phyloP scores from a whole-genome alignment of 2,113 vertebrate species.

The Engraulis encrasicolus region DNA sequence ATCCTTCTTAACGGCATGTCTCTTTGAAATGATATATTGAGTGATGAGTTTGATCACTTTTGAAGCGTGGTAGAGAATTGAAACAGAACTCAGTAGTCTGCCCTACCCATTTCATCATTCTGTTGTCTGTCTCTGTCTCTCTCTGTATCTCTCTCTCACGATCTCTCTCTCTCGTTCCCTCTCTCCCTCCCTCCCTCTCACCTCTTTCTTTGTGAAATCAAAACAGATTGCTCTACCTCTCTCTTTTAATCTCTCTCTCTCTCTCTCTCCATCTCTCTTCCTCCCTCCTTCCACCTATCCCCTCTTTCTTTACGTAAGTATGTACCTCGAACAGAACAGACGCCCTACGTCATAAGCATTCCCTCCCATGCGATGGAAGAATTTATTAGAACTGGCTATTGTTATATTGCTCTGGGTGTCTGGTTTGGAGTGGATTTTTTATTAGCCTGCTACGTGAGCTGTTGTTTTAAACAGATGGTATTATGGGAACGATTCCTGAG shows the following conservation, averaged over 20 bases:
- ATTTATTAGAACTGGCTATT: constrained; percentile 62
- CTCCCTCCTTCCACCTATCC: neutral
- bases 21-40: neutral
- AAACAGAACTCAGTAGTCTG: neutral
- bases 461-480: constrained; percentile 65
- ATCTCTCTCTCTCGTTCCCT: too few species aligned
- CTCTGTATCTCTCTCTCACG: too few species aligned
- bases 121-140: too few species aligned
- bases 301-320: neutral
- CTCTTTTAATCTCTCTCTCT: neutral
- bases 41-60: neutral
- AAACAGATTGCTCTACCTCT: too few species aligned
- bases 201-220: neutral
- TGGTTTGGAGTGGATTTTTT: constrained; percentile 54
- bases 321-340: constrained; percentile 31
- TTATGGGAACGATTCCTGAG: constrained; percentile 39
- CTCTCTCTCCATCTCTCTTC: neutral
- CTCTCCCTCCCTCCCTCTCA: neutral
- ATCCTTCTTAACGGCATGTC: neutral
- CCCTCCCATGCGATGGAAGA: constrained; percentile 63
- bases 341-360: constrained; percentile 53
- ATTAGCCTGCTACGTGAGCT: constrained; percentile 48
- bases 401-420: constrained; percentile 61
- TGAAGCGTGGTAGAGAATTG: neutral
- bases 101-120: too few species aligned